Conservation (phyloP, 64 coral and sea anemone genomes). For the Platygyra sinensis region DNA sequence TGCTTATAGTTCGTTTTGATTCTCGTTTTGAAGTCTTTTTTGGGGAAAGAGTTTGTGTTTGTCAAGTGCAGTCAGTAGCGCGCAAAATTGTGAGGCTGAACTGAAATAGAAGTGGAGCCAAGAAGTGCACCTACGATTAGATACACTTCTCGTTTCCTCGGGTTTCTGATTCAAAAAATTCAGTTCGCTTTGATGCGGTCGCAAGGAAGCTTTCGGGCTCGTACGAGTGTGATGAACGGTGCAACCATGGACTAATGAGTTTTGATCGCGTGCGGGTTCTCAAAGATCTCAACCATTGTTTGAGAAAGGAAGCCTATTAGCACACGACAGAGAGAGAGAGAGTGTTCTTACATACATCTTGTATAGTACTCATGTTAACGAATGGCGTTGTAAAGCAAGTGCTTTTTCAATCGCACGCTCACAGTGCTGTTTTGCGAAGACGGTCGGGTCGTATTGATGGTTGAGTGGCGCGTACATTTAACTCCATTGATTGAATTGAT, state of each 20-base stretch:
- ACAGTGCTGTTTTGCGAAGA: not conserved
- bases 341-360: not conserved
- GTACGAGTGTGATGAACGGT: not conserved
- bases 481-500: not conserved
- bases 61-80: not conserved
- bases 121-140: not conserved
- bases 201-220: not conserved
- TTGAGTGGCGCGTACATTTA: not conserved
- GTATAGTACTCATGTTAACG: not conserved
- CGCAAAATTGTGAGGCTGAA: not conserved
- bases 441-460: not conserved
- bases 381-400: not conserved
- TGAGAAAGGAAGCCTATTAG: not conserved
- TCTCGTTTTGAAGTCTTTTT: not conserved
- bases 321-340: not conserved
- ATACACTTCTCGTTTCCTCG: not conserved
- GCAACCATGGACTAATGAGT: not conserved
- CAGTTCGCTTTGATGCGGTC: not conserved
- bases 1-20: not conserved
- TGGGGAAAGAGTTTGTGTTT: not conserved
- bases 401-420: not conserved
- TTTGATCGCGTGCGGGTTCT: not conserved
- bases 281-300: conserved; percentile 14
- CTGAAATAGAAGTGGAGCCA: not conserved
- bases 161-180: not conserved